These are phyloP conservation scores for Sorex maritimensis DNA, from an alignment of 2,797 vertebrate genomes.

Conservation along the genomic window DNA sequence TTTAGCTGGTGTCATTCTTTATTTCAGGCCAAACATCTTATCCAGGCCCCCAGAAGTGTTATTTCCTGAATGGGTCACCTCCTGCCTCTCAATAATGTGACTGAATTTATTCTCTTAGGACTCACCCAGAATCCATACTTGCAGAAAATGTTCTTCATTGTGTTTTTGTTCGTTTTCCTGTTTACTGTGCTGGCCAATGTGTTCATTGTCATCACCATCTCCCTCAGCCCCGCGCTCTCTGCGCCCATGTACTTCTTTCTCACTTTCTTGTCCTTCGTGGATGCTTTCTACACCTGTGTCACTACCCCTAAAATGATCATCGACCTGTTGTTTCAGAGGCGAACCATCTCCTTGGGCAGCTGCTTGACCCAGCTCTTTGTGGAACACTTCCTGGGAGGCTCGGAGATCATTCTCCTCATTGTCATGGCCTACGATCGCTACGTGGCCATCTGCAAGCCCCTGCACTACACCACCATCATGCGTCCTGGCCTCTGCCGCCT, in stretches of 20 bases:
- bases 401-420: slow-evolving; percentile 85
- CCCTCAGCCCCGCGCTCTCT: slow-evolving; percentile 72
- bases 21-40: background rate
- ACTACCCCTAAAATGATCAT: slow-evolving; percentile 85
- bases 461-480: slow-evolving; percentile 83
- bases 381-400: slow-evolving; percentile 83
- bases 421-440: slow-evolving; percentile 86
- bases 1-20: background rate
- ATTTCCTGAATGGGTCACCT: background rate
- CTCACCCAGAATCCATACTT: slow-evolving; percentile 80
- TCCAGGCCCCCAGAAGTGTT: background rate
- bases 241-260: slow-evolving; percentile 87
- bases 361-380: slow-evolving; percentile 86
- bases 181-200: slow-evolving; percentile 79
- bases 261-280: slow-evolving; percentile 83
- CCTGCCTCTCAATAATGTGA: slow-evolving; percentile 42
- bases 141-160: slow-evolving; percentile 79
- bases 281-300: slow-evolving; percentile 81
- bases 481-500: slow-evolving; percentile 67
- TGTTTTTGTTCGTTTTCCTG: slow-evolving; percentile 82
- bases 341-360: slow-evolving; percentile 74
- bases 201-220: slow-evolving; percentile 78
- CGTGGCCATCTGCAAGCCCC: slow-evolving; percentile 84
- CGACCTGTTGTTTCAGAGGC: slow-evolving; percentile 78
- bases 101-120: slow-evolving; percentile 82